These are phyloP conservation scores for Chrysoperla carnea DNA, from an alignment of 1,140 invertebrate genomes.

Conservation along the genomic window DNA sequence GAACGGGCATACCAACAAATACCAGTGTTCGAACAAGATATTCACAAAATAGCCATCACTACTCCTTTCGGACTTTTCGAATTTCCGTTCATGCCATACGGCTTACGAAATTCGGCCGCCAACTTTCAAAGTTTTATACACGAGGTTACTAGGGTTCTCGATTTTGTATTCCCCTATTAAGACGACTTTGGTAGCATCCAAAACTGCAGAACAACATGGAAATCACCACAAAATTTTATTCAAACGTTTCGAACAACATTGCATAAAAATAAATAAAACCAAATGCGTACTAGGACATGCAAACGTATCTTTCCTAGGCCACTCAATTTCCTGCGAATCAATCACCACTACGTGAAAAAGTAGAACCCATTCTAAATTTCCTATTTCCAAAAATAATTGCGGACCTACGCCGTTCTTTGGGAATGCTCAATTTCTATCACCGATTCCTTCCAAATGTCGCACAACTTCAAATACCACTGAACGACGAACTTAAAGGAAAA, in stretches of 20 bases:
- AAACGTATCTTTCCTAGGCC: slow-evolving; percentile 15
- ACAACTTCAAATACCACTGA: slow-evolving; percentile 10
- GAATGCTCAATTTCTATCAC: slow-evolving; percentile 20
- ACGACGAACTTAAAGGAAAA: slow-evolving; percentile 5
- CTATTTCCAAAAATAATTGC: slow-evolving; percentile 9
- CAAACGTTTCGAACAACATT: slow-evolving; percentile 7
- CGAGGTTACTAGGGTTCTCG: slow-evolving; percentile 18
- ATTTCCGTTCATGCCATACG: slow-evolving; percentile 14
- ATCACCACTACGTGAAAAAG: slow-evolving; percentile 13
- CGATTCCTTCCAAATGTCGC: slow-evolving; percentile 12
- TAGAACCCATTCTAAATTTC: slow-evolving; percentile 12
- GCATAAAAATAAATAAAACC: slow-evolving; percentile 12
- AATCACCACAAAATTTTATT: slow-evolving; percentile 10
- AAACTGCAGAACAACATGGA: slow-evolving; percentile 12
- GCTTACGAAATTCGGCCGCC: slow-evolving; percentile 22
- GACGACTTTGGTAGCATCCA: slow-evolving; percentile 19
- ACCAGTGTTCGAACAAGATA: slow-evolving; percentile 13
- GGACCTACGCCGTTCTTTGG: slow-evolving; percentile 16
- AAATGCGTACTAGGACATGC: slow-evolving; percentile 11
- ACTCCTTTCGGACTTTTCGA: slow-evolving; percentile 22
- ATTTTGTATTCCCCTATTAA: slow-evolving; percentile 15
- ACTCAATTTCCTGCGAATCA: slow-evolving; percentile 11
- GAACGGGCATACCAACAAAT: slow-evolving; percentile 25
- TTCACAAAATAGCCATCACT: slow-evolving; percentile 21
- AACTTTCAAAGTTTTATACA: slow-evolving; percentile 31